These are phyloP conservation scores for Anastrepha obliqua DNA, from an alignment of 1,140 invertebrate genomes.

Conservation along the genomic window DNA sequence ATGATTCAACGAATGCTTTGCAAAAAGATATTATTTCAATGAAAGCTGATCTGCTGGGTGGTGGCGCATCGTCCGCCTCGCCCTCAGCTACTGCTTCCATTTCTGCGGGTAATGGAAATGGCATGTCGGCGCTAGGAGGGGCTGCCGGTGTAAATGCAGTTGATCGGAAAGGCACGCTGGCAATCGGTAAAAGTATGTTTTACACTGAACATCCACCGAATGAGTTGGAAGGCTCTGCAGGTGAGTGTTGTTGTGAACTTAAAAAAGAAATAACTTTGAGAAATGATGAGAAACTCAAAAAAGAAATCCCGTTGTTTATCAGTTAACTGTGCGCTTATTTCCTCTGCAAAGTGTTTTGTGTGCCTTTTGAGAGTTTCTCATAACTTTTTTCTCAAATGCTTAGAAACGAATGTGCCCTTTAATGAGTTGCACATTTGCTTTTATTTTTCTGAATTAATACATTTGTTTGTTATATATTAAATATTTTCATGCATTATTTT, in stretches of 20 bases:
- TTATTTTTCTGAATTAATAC: too few relatives aligned
- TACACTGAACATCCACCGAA: constrained; percentile 74
- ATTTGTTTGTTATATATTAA: too few relatives aligned
- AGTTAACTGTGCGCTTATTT: too few relatives aligned
- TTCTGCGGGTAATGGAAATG: constrained; percentile 64
- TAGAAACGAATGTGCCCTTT: too few relatives aligned
- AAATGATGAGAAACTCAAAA: too few relatives aligned
- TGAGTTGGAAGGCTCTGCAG: constrained; percentile 65
- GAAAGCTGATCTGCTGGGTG: constrained; percentile 66
- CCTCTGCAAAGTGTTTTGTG: too few relatives aligned
- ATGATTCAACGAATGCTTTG: constrained; percentile 69
- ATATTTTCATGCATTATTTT: too few relatives aligned
- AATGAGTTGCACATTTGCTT: too few relatives aligned
- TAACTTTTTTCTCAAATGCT: too few relatives aligned
- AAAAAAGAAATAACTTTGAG: too few relatives aligned
- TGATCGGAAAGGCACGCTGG: constrained; percentile 69
- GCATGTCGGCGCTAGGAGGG: constrained; percentile 65
- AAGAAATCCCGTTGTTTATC: too few relatives aligned
- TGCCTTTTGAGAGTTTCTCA: too few relatives aligned
- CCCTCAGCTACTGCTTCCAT: constrained; percentile 63
- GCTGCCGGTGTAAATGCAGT: constrained; percentile 52
- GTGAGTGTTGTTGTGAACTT: constrained; percentile 59
- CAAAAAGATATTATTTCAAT: constrained; percentile 72
- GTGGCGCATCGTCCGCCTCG: constrained; percentile 63
- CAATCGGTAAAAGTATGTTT: constrained; percentile 73